These are phyloP conservation scores for Dipus sagitta DNA, from an alignment of 2,797 vertebrate species.

Conservation along the genomic window DNA sequence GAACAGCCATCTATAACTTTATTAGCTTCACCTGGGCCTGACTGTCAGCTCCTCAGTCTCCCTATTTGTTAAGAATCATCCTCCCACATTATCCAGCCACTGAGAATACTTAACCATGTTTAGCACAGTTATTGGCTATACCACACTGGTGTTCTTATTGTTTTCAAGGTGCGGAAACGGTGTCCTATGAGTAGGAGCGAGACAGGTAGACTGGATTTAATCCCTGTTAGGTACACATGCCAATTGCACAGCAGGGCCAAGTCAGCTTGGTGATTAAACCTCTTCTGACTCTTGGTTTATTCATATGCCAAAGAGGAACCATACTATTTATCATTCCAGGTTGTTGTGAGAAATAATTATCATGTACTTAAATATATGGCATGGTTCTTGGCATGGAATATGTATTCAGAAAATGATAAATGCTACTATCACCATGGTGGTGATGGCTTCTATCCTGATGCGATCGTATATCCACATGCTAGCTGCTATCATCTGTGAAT, in stretches of 20 bases:
- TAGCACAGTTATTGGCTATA: background rate
- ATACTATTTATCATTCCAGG: background rate
- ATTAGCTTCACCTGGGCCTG: background rate
- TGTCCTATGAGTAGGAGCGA: background rate
- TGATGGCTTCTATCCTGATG: background rate
- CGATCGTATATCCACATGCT: background rate
- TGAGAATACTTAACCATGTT: background rate
- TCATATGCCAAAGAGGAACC: conserved; percentile 4
- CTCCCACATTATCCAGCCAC: background rate
- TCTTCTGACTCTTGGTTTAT: background rate
- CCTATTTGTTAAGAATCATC: background rate
- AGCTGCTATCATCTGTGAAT: background rate
- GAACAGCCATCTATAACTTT: background rate
- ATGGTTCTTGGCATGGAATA: background rate
- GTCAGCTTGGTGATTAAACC: background rate
- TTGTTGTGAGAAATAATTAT: background rate
- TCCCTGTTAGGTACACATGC: background rate
- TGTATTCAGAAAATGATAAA: background rate
- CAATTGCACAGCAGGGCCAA: background rate
- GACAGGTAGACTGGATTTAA: background rate
- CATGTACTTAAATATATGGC: background rate
- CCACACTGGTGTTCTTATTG: background rate
- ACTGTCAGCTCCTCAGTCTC: background rate
- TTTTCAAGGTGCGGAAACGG: conserved; percentile 15
- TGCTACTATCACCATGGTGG: background rate